Percentiles rank a stretch among this genome's conserved stretches.
These are phyloP conservation scores for Chironomus striatipennis DNA, from an alignment of 1,140 invertebrate genomes.

Conservation along the genomic window DNA sequence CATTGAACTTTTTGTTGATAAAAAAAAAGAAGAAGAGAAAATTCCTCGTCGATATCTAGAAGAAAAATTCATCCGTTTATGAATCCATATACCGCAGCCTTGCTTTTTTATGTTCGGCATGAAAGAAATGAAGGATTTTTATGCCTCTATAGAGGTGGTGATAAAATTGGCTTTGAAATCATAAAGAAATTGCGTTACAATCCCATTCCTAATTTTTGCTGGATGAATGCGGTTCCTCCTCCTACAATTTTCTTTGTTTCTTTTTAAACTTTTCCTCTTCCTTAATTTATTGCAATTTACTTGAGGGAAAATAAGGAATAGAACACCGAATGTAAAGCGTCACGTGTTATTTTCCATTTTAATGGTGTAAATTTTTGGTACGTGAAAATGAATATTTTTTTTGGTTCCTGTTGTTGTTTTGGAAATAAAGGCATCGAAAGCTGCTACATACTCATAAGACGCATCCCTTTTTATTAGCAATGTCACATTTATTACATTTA, in stretches of 20 bases:
- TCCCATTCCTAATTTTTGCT: neutral
- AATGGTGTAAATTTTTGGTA: neutral
- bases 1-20: neutral
- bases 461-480: conserved; percentile 3
- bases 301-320: neutral
- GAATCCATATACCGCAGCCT: neutral
- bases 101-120: neutral
- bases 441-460: neutral
- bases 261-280: neutral
- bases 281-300: conserved; percentile 1
- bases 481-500: conserved; percentile 20
- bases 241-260: neutral
- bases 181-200: too few relatives aligned
- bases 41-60: neutral
- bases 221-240: neutral
- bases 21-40: neutral
- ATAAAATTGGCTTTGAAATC: neutral
- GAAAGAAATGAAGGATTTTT: conserved; percentile 15
- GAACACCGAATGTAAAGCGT: neutral
- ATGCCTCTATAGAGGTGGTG: neutral
- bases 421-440: neutral
- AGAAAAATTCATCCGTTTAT: neutral
- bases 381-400: neutral
- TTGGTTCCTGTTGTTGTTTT: neutral
- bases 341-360: conserved; percentile 12